Percentiles rank a stretch among this genome's conserved stretches.
Evolutionary conservation across 2,888 invertebrate genomes (phyloP).

Genomic region (Watsonalla binaria): DNA sequence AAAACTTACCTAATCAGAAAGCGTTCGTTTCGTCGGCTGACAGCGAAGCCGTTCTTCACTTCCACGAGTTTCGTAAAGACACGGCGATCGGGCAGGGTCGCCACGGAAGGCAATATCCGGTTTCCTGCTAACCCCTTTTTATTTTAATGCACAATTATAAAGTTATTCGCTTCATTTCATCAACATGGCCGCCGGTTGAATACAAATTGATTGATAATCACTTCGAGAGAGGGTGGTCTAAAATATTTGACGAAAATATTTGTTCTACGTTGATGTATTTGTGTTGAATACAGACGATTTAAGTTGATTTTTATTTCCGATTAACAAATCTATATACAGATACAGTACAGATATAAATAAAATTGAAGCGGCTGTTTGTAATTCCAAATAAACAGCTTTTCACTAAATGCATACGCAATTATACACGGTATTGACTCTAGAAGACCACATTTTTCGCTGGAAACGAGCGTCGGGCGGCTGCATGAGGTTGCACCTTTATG

Average conservation of each 20-base stretch:
- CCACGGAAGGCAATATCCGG: slow-evolving; percentile 73
- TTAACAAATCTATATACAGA: too few relatives aligned
- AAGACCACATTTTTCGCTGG: too few relatives aligned
- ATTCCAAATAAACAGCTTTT: too few relatives aligned
- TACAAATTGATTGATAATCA: slow-evolving; percentile 51
- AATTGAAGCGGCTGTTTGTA: too few relatives aligned
- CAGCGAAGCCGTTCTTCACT: background rate
- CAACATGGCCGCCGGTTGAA: slow-evolving; percentile 37
- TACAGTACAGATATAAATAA: too few relatives aligned
- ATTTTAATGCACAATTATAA: slow-evolving; percentile 65
- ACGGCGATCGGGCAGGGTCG: slow-evolving; percentile 53
- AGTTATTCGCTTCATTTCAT: slow-evolving; percentile 71
- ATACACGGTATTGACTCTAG: too few relatives aligned
- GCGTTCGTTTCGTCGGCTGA: background rate
- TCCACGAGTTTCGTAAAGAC: background rate
- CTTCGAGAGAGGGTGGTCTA: slow-evolving; percentile 38
- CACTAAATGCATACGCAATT: too few relatives aligned
- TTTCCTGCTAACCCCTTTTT: slow-evolving; percentile 69
- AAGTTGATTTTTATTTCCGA: background rate
- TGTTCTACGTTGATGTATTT: too few relatives aligned
- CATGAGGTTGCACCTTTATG: too few relatives aligned
- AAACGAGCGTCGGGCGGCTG: too few relatives aligned
- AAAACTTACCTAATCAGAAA: background rate
- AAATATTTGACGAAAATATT: slow-evolving; percentile 6
- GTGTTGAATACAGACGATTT: background rate